Conservation (phyloP, 2,113 vertebrate genomes). For the Heterotilapia buettikoferi region DNA sequence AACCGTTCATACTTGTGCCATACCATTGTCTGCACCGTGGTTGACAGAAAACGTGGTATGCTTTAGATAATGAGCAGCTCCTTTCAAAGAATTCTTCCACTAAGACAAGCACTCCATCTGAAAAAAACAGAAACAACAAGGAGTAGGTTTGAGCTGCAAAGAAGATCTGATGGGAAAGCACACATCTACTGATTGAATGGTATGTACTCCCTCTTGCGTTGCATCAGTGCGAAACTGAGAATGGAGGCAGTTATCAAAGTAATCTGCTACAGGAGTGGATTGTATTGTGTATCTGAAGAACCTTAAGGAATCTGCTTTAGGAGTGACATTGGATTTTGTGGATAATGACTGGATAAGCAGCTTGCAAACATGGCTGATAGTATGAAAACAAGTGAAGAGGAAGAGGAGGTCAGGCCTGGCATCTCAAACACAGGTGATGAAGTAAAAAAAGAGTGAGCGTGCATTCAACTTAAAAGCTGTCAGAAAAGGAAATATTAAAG, state of each 20-base stretch:
- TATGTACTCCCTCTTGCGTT: background rate
- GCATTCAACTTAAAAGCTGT: background rate
- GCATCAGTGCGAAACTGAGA: background rate
- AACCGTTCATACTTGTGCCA: background rate
- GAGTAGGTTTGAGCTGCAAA: background rate
- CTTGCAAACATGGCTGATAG: background rate
- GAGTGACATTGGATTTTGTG: background rate
- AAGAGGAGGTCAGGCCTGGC: background rate
- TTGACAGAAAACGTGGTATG: background rate
- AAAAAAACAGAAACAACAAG: fast-evolving
- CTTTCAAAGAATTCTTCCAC: background rate
- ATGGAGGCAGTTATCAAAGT: background rate
- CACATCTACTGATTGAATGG: background rate
- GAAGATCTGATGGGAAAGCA: background rate
- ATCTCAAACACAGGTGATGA: background rate
- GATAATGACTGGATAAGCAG: background rate
- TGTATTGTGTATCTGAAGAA: background rate
- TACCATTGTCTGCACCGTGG: background rate
- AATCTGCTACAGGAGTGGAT: background rate
- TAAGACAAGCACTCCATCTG: background rate
- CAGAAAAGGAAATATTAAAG: background rate
- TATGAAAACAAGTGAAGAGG: background rate
- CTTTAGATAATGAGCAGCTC: background rate
- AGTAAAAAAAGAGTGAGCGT: background rate
- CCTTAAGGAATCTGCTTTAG: background rate